A percentile compares a stretch with the other conserved stretches of the same genome.
Evolutionary conservation across 2,888 invertebrate genomes (phyloP).

Genomic region (Desoria tigrina): DNA sequence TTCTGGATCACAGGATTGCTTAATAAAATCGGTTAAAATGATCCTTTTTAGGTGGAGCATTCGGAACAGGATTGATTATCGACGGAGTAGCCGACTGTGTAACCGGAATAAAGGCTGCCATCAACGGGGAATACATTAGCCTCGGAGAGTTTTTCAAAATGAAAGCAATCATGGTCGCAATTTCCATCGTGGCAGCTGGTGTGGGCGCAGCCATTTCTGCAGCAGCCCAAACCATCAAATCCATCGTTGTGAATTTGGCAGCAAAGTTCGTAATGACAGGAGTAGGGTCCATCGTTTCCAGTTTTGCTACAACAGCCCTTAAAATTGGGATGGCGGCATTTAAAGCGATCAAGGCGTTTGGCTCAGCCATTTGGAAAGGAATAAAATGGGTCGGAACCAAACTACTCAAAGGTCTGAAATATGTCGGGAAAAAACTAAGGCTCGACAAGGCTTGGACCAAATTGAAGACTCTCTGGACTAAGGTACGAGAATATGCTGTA

Average conservation of each 20-base stretch:
- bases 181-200: background rate
- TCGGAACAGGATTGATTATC: background rate
- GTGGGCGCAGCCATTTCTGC: background rate
- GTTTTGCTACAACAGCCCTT: background rate
- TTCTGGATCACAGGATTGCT: no score
- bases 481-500: background rate
- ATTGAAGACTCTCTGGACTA: background rate
- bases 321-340: background rate
- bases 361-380: background rate
- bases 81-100: constrained; percentile 1
- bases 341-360: background rate
- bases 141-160: constrained; percentile 4
- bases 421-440: background rate
- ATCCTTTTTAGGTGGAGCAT: background rate
- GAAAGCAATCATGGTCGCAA: constrained; percentile 4
- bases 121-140: constrained; percentile 13
- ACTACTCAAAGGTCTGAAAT: background rate
- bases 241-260: background rate
- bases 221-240: background rate
- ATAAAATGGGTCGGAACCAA: background rate
- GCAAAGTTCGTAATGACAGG: background rate
- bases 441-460: background rate
- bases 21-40: background rate
- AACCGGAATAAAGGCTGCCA: constrained; percentile 2
- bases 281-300: background rate